Evolutionary conservation across 1,140 invertebrate species (phyloP).

Genomic region (Popillia japonica): DNA sequence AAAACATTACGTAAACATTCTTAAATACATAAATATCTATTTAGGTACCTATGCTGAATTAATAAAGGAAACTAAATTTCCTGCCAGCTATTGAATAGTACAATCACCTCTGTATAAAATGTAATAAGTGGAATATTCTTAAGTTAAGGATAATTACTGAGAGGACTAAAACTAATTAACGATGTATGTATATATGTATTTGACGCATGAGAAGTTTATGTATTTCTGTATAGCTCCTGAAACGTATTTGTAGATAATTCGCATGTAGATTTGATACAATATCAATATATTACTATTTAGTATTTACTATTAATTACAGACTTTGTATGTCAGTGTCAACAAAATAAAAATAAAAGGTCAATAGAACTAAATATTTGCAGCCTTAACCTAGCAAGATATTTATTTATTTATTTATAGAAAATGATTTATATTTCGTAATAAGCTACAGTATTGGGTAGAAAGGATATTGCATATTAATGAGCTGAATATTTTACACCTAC

Average conservation of each 20-base stretch:
- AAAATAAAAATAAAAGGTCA: background rate
- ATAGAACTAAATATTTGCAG: background rate
- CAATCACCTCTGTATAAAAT: background rate
- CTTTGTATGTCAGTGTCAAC: background rate
- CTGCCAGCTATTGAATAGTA: background rate
- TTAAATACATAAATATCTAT: too few species aligned
- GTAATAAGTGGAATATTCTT: background rate
- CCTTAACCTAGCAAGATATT: background rate
- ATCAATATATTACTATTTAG: too few species aligned
- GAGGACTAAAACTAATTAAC: background rate
- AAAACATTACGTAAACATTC: too few species aligned
- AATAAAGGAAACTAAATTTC: background rate
- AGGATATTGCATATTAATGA: background rate
- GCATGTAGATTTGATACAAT: background rate
- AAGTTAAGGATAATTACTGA: background rate
- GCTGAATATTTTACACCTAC: background rate
- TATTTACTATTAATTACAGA: background rate
- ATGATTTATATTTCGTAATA: background rate
- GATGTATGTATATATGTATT: background rate
- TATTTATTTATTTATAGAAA: background rate
- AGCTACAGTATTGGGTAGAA: background rate
- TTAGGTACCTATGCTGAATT: background rate
- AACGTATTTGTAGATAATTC: background rate
- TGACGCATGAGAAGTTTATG: background rate
- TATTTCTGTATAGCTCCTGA: background rate